Conservation (phyloP, 2,888 invertebrate species). For the Harmothoe impar region DNA sequence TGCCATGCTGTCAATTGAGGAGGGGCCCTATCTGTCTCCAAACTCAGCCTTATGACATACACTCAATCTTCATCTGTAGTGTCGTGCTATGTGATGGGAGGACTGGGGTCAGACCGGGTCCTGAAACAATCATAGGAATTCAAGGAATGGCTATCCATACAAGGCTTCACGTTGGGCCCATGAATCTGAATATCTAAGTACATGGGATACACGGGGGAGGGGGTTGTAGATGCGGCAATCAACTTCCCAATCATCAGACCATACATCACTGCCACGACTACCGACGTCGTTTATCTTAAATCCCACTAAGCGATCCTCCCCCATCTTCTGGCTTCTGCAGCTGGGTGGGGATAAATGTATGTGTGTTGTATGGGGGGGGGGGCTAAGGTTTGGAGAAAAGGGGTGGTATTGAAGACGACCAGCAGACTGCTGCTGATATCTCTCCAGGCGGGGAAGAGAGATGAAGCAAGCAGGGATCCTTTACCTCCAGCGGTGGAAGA, state of each 20-base stretch:
- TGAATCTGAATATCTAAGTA: neutral
- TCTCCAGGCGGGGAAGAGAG: neutral
- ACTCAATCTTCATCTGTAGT: conserved; percentile 21
- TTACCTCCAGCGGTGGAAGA: neutral
- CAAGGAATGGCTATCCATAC: conserved; percentile 22
- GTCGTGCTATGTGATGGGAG: neutral
- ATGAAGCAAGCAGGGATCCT: neutral
- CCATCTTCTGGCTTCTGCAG: neutral
- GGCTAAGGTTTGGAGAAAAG: neutral
- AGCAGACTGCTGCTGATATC: conserved; percentile 13
- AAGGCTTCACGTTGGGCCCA: neutral
- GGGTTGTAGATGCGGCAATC: conserved; percentile 20
- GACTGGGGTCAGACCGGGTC: neutral
- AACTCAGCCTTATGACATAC: too few species aligned
- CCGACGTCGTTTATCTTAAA: conserved; percentile 5
- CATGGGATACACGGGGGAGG: neutral
- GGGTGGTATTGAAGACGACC: neutral
- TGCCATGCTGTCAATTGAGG: too few species aligned
- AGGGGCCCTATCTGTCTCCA: neutral
- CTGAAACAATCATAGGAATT: conserved; percentile 41
- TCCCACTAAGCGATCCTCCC: neutral
- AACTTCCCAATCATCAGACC: conserved; percentile 33
- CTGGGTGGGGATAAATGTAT: neutral
- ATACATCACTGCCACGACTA: neutral
- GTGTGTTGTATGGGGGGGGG: neutral